Percentiles rank a stretch among this genome's conserved stretches.
These are phyloP conservation scores for Pherbina coryleti DNA, from an alignment of 2,888 invertebrate species.

Conservation along the genomic window DNA sequence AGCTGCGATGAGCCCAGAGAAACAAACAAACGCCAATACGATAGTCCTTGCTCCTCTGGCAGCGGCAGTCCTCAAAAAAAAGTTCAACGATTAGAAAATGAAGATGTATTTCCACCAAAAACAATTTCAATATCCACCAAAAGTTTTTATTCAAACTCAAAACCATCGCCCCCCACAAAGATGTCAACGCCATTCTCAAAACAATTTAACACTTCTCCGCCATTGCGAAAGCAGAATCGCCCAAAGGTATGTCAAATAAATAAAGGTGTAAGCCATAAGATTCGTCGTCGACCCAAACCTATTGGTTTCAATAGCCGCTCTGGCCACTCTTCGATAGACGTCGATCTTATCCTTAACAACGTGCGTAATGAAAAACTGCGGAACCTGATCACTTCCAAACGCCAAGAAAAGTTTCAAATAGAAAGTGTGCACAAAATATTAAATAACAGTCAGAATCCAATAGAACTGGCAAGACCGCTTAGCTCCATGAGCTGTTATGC, in stretches of 20 bases:
- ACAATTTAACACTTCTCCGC: not conserved
- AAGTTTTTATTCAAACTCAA: slow-evolving; percentile 55
- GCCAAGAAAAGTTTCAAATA: slow-evolving; percentile 59
- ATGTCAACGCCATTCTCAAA: not conserved
- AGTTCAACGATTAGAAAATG: slow-evolving; percentile 42
- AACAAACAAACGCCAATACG: slow-evolving; percentile 47
- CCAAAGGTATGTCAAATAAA: slow-evolving; percentile 52
- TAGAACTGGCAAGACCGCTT: slow-evolving; percentile 65
- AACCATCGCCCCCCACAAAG: slow-evolving; percentile 21
- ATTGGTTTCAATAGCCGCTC: slow-evolving; percentile 20
- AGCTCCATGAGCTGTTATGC: slow-evolving; percentile 51
- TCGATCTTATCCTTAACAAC: slow-evolving; percentile 59
- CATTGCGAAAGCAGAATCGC: slow-evolving; percentile 10
- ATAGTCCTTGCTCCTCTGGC: not conserved
- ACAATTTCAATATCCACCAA: slow-evolving; percentile 53
- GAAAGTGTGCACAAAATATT: slow-evolving; percentile 62
- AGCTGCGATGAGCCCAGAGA: not conserved
- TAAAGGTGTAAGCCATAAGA: slow-evolving; percentile 63
- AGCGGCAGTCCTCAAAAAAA: slow-evolving; percentile 47
- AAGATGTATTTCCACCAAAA: not conserved
- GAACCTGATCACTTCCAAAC: slow-evolving; percentile 58
- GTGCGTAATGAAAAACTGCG: slow-evolving; percentile 63
- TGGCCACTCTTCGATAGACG: slow-evolving; percentile 43
- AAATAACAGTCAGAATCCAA: slow-evolving; percentile 62
- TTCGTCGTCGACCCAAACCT: slow-evolving; percentile 52